These are phyloP conservation scores for Corbicula japonica DNA, from an alignment of 2,888 invertebrate species.

Conservation along the genomic window DNA sequence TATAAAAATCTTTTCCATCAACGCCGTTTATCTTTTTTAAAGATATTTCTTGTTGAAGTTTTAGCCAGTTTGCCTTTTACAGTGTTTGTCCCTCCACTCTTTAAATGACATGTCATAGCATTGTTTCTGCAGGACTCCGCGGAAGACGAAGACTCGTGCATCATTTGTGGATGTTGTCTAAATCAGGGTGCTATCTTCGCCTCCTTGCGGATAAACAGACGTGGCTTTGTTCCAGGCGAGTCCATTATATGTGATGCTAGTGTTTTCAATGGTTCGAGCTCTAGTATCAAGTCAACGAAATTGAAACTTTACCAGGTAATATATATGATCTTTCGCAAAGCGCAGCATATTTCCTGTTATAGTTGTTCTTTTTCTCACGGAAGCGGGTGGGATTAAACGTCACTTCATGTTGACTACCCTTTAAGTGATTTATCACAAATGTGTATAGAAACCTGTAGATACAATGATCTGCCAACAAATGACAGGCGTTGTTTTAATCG, in stretches of 20 bases:
- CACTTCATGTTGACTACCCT: not conserved
- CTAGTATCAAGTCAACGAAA: conserved; percentile 46
- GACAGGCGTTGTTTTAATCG: no score
- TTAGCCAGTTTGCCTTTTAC: no score
- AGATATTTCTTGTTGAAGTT: no score
- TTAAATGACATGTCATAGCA: no score
- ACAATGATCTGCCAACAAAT: no score
- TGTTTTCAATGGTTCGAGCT: conserved; percentile 92
- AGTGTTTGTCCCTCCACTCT: no score
- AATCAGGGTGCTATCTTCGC: conserved; percentile 94
- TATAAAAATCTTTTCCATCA: no score
- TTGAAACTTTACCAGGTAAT: conserved; percentile 55
- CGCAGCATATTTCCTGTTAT: not conserved
- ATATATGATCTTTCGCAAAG: not conserved
- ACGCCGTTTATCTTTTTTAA: no score
- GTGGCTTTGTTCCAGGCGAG: conserved; percentile 97
- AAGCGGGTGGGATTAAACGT: not conserved
- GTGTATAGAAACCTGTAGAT: no score
- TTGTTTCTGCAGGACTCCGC: conserved; percentile 44
- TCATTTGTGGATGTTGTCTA: conserved; percentile 86
- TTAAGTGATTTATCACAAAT: no score
- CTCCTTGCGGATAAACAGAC: conserved; percentile 94
- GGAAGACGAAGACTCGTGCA: conserved; percentile 59
- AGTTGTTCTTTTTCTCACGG: not conserved
- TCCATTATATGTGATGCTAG: conserved; percentile 94